These are phyloP conservation scores for Plutomurus gul DNA, from an alignment of 1,140 invertebrate genomes.

Conservation along the genomic window DNA sequence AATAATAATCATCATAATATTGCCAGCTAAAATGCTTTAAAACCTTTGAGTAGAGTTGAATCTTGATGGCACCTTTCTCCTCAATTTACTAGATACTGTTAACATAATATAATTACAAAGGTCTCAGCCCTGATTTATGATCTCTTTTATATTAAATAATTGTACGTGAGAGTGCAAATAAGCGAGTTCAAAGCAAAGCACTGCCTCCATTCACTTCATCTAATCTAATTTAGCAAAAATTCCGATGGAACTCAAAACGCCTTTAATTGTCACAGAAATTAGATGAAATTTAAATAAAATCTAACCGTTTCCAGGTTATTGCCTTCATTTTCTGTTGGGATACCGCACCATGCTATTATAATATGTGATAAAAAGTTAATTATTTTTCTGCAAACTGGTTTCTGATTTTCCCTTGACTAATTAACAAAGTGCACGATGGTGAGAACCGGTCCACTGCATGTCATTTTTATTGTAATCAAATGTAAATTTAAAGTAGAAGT, in stretches of 20 bases:
- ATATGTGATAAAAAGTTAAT: no score
- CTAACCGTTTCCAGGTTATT: not conserved
- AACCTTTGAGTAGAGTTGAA: not conserved
- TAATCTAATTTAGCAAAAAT: not conserved
- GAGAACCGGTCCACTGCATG: no score
- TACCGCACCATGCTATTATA: no score
- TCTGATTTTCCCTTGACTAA: no score
- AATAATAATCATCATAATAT: slow-evolving; percentile 24
- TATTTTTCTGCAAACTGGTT: no score
- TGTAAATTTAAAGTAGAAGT: no score
- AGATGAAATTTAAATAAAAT: not conserved
- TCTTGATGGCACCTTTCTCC: not conserved
- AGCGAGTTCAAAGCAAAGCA: not conserved
- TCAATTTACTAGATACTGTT: not conserved
- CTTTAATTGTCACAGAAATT: slow-evolving; percentile 11
- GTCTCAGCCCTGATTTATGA: slow-evolving; percentile 7
- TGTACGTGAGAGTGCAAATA: not conserved
- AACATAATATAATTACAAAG: slow-evolving; percentile 15
- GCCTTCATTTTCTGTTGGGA: not conserved
- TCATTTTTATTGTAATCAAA: no score
- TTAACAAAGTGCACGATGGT: no score
- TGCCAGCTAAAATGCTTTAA: not conserved
- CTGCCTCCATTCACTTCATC: not conserved
- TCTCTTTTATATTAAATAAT: not conserved
- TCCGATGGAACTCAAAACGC: not conserved